Percentiles rank a stretch among this genome's conserved stretches.
Conservation (phyloP, 2,797 vertebrate species). For the Chrysocyon brachyurus region DNA sequence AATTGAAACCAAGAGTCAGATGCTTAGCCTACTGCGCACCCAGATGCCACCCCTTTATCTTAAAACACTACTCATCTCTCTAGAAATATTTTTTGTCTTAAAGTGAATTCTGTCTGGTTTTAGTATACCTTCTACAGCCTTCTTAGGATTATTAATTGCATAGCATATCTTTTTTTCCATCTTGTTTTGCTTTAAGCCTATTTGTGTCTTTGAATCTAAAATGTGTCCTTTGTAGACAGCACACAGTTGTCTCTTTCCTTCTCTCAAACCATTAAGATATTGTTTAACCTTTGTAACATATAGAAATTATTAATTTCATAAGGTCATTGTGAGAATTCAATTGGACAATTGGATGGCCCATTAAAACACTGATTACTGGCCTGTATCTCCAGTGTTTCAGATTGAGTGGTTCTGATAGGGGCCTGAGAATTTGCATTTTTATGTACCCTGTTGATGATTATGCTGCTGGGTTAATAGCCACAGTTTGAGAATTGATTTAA, state of each 20-base stretch:
- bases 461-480: not conserved
- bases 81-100: constrained; percentile 5
- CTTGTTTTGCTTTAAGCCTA: not conserved
- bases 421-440: not conserved
- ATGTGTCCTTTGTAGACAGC: not conserved
- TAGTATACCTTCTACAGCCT: not conserved
- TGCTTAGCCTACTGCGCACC: not conserved
- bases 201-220: constrained; percentile 2
- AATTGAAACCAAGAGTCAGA: not conserved
- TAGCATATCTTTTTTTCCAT: not conserved
- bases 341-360: not conserved
- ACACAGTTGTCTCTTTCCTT: not conserved
- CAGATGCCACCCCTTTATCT: not conserved
- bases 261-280: not conserved
- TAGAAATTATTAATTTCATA: constrained; percentile 17
- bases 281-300: constrained; percentile 33
- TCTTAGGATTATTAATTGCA: not conserved
- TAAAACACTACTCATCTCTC: not conserved
- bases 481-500: not conserved
- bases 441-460: not conserved
- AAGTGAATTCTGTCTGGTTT: not conserved
- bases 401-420: not conserved
- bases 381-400: not conserved
- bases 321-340: not conserved
- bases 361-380: not conserved